Evolutionary conservation across 2,888 invertebrate species (phyloP).

Genomic region (Anthrax anthrax): DNA sequence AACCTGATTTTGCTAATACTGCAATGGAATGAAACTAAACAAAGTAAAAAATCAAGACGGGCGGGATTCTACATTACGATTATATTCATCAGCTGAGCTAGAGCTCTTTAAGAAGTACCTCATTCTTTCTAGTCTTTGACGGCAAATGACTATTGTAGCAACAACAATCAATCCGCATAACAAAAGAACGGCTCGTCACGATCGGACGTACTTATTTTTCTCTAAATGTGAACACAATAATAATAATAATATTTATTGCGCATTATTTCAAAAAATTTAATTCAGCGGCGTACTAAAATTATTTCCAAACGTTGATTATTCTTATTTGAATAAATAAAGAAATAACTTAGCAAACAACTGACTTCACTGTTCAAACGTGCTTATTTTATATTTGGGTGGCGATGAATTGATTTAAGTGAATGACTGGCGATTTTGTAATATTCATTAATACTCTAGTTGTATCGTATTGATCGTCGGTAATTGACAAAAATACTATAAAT

Average conservation of each 20-base stretch:
- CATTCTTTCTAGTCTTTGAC: not conserved
- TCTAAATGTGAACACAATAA: not conserved
- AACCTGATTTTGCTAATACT: too few relatives aligned
- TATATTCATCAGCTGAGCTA: slow-evolving; percentile 3
- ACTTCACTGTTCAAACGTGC: not conserved
- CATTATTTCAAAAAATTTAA: not conserved
- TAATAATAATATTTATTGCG: too few relatives aligned
- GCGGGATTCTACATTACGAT: not conserved
- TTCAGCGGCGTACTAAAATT: slow-evolving; percentile 9
- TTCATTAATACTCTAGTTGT: not conserved
- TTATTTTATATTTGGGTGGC: slow-evolving; percentile 1
- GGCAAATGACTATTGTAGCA: slow-evolving; percentile 6
- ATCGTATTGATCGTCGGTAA: slow-evolving; percentile 5
- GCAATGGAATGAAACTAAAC: too few relatives aligned
- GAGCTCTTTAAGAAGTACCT: not conserved
- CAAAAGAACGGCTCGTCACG: slow-evolving; percentile 34
- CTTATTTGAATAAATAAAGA: too few relatives aligned
- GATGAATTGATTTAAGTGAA: not conserved
- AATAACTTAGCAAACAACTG: too few relatives aligned
- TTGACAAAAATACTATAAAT: not conserved
- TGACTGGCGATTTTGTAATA: slow-evolving; percentile 3
- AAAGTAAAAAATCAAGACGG: not conserved
- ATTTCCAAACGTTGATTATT: not conserved
- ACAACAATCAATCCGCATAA: slow-evolving; percentile 22
- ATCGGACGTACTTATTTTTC: slow-evolving; percentile 22